phyloP scores from a whole-genome alignment of 2,797 vertebrate species.

The Lates japonicus region DNA sequence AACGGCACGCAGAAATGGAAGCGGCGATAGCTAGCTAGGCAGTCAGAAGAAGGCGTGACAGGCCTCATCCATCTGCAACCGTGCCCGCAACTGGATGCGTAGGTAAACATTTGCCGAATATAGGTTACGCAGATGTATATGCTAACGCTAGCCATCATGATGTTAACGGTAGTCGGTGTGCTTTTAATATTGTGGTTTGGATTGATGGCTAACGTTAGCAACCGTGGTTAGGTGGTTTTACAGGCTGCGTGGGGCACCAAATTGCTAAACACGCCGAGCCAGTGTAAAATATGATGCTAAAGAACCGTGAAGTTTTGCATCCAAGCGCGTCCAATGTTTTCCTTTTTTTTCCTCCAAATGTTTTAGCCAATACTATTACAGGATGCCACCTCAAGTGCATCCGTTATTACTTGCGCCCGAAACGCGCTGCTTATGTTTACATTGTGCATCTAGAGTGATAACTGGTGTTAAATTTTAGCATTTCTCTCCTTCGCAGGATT shows the following conservation, averaged over 20 bases:
- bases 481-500: conserved; percentile 67
- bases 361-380: conserved; percentile 54
- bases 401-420: conserved; percentile 61
- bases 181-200: conserved; percentile 35
- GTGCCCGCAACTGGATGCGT: conserved; percentile 78
- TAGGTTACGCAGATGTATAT: conserved; percentile 48
- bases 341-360: conserved; percentile 43
- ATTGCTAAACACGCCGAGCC: conserved; percentile 56
- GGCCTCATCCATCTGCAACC: conserved; percentile 84
- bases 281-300: conserved; percentile 53
- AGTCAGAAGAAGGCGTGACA: conserved; percentile 85
- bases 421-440: conserved; percentile 73
- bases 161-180: conserved; percentile 26
- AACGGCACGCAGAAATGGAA: conserved; percentile 87
- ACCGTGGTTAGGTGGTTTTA: conserved; percentile 38
- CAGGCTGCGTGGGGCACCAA: conserved; percentile 54
- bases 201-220: conserved; percentile 75
- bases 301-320: conserved; percentile 71
- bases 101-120: conserved; percentile 81
- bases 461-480: conserved; percentile 52
- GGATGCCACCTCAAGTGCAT: conserved; percentile 56
- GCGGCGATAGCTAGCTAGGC: conserved; percentile 79
- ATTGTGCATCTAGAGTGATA: conserved; percentile 52
- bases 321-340: conserved; percentile 60
- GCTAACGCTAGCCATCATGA: conserved; percentile 49